These are phyloP conservation scores for Lipotes vexillifer DNA, from an alignment of 2,113 vertebrate species.

Conservation along the genomic window DNA sequence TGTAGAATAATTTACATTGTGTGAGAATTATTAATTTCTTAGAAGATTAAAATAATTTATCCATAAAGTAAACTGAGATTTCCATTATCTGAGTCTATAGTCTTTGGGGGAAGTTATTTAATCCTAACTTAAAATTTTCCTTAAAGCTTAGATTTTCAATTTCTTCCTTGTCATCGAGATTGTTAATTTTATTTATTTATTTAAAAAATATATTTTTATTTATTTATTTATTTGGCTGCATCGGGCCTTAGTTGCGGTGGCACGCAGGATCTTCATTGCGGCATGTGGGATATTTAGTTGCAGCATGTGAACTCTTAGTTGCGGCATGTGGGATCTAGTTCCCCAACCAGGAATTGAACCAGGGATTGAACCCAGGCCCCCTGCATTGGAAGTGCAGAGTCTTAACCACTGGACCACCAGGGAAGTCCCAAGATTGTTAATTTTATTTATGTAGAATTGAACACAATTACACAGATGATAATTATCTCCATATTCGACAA, in stretches of 20 bases:
- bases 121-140: conserved; percentile 20
- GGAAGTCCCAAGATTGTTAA: not conserved
- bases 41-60: conserved; percentile 14
- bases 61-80: not conserved
- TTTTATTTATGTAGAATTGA: conserved; percentile 23
- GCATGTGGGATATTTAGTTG: too few species aligned
- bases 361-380: too few species aligned
- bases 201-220: not conserved
- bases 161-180: conserved; percentile 20
- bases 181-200: conserved; percentile 45
- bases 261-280: too few species aligned
- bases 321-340: too few species aligned
- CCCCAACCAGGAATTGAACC: too few species aligned
- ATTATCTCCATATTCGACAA: not conserved
- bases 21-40: conserved; percentile 15
- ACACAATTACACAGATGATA: not conserved
- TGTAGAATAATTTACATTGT: not conserved
- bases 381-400: too few species aligned
- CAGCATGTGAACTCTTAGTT: too few species aligned
- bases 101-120: conserved; percentile 13
- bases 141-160: conserved; percentile 4
- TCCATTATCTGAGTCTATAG: not conserved
- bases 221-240: too few species aligned
- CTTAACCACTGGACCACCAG: too few species aligned
- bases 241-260: too few species aligned